A percentile compares a stretch with the other conserved stretches of the same genome.
Evolutionary conservation across 53 echinoderm and acorn worm species (phyloP).

Genomic region (Luidia sarsii): DNA sequence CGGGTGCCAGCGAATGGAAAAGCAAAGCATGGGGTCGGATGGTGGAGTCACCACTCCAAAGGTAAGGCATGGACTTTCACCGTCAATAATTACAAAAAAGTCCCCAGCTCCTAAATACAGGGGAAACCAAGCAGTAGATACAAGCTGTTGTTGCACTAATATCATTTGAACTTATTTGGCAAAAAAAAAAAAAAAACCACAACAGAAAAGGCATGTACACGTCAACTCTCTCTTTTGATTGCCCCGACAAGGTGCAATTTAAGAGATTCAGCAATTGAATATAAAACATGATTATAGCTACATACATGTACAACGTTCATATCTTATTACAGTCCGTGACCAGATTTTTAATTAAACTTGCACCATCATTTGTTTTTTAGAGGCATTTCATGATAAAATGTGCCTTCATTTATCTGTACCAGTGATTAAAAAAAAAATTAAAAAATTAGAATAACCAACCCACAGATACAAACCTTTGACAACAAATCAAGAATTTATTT

Average conservation of each 20-base stretch:
- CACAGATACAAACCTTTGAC: no score
- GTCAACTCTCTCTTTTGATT: not conserved
- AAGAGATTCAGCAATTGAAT: not conserved
- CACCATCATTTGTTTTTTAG: conserved; percentile 32
- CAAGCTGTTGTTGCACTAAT: no score
- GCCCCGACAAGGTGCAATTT: not conserved
- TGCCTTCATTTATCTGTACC: not conserved
- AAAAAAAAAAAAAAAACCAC: not conserved
- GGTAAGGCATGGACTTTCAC: no score
- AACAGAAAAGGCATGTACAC: not conserved
- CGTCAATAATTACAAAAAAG: no score
- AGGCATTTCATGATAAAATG: conserved; percentile 10
- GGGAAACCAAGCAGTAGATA: no score
- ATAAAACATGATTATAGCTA: not conserved
- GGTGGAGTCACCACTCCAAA: no score
- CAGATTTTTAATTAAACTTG: conserved; percentile 15
- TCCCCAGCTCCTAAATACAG: no score
- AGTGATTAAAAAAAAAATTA: not conserved
- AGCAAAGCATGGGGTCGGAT: no score
- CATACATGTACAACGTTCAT: conserved; percentile 8
- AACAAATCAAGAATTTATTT: no score
- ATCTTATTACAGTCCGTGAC: conserved; percentile 6
- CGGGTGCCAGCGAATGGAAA: no score
- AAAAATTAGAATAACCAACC: no score
- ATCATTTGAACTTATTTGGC: not conserved